phyloP scores from a whole-genome alignment of 2,113 vertebrate genomes.

The Nipponia nippon region DNA sequence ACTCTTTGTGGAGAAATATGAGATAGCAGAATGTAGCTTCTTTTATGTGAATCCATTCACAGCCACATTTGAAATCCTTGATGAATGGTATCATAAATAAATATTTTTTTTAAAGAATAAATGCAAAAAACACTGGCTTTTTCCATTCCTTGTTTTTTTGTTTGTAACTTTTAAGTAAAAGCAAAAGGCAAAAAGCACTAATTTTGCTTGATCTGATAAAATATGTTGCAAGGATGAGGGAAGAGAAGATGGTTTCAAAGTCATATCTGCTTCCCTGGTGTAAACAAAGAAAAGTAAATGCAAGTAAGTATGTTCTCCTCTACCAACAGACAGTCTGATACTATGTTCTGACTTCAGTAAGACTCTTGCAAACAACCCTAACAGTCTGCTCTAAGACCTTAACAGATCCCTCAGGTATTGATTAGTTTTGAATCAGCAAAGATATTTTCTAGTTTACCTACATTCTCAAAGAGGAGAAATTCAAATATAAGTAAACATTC shows the following conservation, averaged over 20 bases:
- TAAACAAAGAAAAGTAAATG: background rate
- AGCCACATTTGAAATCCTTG: rapidly evolving
- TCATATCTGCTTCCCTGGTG: background rate
- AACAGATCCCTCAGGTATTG: background rate
- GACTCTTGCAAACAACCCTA: background rate
- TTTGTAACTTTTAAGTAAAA: background rate
- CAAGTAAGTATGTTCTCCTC: background rate
- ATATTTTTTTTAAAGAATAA: background rate
- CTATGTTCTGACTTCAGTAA: background rate
- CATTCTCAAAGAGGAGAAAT: background rate
- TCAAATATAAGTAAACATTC: background rate
- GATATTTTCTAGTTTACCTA: background rate
- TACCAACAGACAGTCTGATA: background rate
- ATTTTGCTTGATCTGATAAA: background rate
- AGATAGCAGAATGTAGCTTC: background rate
- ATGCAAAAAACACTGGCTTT: rapidly evolving
- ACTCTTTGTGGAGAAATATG: background rate
- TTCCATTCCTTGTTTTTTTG: background rate
- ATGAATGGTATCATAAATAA: background rate
- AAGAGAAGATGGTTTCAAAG: background rate
- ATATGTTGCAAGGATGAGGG: background rate
- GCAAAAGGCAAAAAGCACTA: background rate
- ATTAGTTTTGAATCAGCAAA: background rate
- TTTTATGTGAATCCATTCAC: background rate
- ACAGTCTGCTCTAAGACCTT: background rate